Conservation (phyloP, 1,140 invertebrate species). For the Spodoptera litura region DNA sequence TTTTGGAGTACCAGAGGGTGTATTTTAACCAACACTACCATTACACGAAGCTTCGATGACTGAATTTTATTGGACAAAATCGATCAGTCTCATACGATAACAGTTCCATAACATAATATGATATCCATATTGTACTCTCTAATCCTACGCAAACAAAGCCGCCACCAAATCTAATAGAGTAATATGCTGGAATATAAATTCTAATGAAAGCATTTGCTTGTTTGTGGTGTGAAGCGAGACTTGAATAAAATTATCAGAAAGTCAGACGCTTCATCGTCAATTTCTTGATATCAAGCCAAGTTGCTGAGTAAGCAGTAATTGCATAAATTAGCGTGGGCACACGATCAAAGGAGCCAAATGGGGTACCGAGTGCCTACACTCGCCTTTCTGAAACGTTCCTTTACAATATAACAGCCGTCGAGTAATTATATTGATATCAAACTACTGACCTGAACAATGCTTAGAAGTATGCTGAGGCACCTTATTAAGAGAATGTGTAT, state of each 20-base stretch:
- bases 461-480: conserved; percentile 15
- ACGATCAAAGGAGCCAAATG: conserved; percentile 57
- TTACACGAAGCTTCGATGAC: neutral
- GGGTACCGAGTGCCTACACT: conserved; percentile 50
- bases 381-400: conserved; percentile 49
- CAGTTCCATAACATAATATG: neutral
- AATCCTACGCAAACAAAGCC: conserved; percentile 24
- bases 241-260: conserved; percentile 42
- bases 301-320: conserved; percentile 56
- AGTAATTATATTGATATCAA: conserved; percentile 38
- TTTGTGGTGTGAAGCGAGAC: conserved; percentile 26
- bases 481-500: neutral
- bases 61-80: neutral
- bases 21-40: no score
- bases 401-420: conserved; percentile 49
- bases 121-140: neutral
- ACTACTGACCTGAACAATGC: conserved; percentile 15
- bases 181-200: conserved; percentile 17
- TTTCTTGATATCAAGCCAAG: conserved; percentile 56
- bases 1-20: no score
- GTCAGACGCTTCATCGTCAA: conserved; percentile 27
- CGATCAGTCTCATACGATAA: neutral
- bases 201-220: conserved; percentile 29
- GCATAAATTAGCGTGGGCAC: conserved; percentile 57
- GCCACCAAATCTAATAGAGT: conserved; percentile 23